These are phyloP conservation scores for Budorcas taxicolor DNA, from an alignment of 2,113 vertebrate species.

Conservation along the genomic window DNA sequence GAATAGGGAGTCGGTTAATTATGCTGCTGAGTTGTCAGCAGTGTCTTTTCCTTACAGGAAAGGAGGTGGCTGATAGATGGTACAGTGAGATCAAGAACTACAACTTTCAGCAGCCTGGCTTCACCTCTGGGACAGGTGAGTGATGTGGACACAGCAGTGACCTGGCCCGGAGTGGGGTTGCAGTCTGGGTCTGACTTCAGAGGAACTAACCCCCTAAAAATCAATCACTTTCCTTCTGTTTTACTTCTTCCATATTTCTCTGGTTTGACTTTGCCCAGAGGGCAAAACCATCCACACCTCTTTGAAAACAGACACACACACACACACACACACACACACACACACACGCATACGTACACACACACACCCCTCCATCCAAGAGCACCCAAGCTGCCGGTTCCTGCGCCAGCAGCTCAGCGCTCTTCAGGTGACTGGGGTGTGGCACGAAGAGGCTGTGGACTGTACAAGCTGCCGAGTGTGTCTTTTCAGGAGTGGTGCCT, in stretches of 20 bases:
- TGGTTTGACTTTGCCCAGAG: not conserved
- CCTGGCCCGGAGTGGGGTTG: not conserved
- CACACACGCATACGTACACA: no score
- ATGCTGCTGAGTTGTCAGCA: not conserved
- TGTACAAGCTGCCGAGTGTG: not conserved
- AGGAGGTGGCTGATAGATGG: constrained; percentile 95
- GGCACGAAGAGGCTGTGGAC: not conserved
- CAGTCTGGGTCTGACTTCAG: not conserved
- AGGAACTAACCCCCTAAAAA: not conserved
- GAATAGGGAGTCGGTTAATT: not conserved
- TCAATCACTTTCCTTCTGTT: not conserved
- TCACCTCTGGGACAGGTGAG: constrained; percentile 95
- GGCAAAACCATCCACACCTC: not conserved
- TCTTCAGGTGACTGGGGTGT: not conserved
- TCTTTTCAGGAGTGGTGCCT: not conserved
- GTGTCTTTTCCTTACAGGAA: constrained; percentile 81
- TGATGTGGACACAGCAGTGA: not conserved
- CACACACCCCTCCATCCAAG: not conserved
- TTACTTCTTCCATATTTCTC: not conserved
- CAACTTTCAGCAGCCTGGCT: constrained; percentile 94
- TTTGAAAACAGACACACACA: not conserved
- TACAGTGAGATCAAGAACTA: constrained; percentile 97
- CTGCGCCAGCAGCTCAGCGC: not conserved
- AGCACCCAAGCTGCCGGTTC: not conserved
- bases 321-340: no score